Conservation (phyloP, 1,140 invertebrate genomes). For the Philaenus spumarius region DNA sequence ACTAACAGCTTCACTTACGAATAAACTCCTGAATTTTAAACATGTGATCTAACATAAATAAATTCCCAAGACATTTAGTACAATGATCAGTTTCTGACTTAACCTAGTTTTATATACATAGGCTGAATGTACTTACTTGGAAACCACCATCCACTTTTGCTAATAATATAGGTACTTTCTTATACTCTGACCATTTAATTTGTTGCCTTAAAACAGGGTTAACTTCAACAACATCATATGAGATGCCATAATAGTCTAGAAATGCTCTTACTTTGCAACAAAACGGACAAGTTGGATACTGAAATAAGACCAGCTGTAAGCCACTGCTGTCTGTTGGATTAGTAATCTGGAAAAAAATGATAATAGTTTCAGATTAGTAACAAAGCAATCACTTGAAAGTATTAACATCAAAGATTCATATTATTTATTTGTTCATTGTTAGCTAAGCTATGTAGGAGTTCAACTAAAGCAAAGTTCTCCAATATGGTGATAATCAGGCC, state of each 20-base stretch:
- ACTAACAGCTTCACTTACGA: too few species aligned
- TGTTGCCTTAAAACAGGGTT: conserved; percentile 87
- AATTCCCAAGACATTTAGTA: too few species aligned
- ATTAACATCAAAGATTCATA: neutral
- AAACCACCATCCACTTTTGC: conserved; percentile 63
- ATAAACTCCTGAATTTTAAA: too few species aligned
- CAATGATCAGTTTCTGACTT: too few species aligned
- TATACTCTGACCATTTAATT: conserved; percentile 90
- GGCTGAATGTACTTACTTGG: conserved; percentile 48
- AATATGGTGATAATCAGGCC: conserved; percentile 24
- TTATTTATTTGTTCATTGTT: neutral
- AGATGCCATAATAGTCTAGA: conserved; percentile 89
- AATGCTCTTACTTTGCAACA: conserved; percentile 96
- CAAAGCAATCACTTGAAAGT: neutral
- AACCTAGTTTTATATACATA: too few species aligned
- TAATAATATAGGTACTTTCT: conserved; percentile 93
- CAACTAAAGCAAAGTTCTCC: conserved; percentile 1
- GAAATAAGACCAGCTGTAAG: conserved; percentile 82
- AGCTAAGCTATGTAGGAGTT: neutral
- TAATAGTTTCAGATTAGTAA: too few species aligned
- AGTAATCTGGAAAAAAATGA: conserved; percentile 46
- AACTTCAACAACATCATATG: conserved; percentile 95
- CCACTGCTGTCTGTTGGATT: conserved; percentile 61
- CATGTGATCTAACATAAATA: too few species aligned
- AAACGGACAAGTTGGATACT: conserved; percentile 98